Base-by-base conservation (phyloP, 2,888 invertebrate genomes). In the Lydus trimaculatus region DNA sequence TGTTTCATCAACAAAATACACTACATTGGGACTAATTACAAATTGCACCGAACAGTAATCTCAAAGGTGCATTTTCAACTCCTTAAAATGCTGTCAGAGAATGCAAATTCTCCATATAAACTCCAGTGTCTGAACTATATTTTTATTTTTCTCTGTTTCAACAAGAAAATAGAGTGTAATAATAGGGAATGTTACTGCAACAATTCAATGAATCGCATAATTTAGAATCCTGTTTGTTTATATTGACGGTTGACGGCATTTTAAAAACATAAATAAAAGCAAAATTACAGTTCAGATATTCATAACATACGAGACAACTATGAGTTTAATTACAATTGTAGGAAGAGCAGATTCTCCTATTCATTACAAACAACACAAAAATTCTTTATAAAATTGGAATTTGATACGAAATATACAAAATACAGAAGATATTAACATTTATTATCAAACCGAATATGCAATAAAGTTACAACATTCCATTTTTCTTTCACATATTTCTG, bases 301-400 rank as follows among this genome's bases (percentile, higher is more conserved):
- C 13, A 3, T 25, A 43, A 2, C 23, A 52, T 56, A 13, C 15
- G 52, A 20, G 20, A 52, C 23, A 23, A 52, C 17, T 23, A 11
- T 11, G 23, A 56, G 25, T 56, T 56, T 56, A 23, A 56, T 56
- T 25, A 17, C 17, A 43, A 17, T 7, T 17, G 43, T 17, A 43
- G n/a, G 4, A 17, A 43, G n/a, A 43, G 8, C 7, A 33, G 33
- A 33, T 7, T 9, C 43, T 17, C 7, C 17, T 43, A 1, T 43
- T 56, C 48, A 52, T 56, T 9, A 25, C 25, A 25, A 56, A 56
- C 25, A 56, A 56, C 13, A 56, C 13, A 13, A 56, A 56, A 23
- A 56, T 56, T 56, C 56, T 56, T 56, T 15, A 1, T 15, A 25
- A 56, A 25, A 56, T 56, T 56, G 56, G 11, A 56, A 56, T 56